Base-by-base conservation (phyloP, 2,797 vertebrate species). In the Schizopygopsis pylzovi region DNA sequence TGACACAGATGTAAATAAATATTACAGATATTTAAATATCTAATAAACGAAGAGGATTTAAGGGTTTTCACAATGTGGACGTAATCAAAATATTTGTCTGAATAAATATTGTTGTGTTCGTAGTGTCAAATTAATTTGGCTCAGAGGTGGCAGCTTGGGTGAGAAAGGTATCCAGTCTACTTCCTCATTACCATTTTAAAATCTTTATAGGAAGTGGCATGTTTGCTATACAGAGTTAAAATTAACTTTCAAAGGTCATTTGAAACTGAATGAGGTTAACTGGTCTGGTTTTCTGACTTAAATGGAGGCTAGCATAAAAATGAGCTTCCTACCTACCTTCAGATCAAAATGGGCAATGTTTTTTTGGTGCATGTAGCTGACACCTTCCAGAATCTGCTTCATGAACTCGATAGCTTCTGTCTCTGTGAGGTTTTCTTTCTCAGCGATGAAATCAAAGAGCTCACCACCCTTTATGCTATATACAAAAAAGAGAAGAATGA, bases 381-480 rank as follows among this genome's bases (percentile, higher is more conserved):
- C 92, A 3, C 92, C 95, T 0, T 91, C 43, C 47, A 97, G 94
- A 83, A 97, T 95, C 93, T 97, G 96, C 77, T 87, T 92, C 90
- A 97, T 90, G 90, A 97, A 97, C 82, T 92, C 89, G 0, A 97
- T 95, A 83, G 96, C 96, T 47, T 96, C 95, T 0, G 91, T 94
- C 92, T 98, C 96, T 0, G 93, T 88, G 87, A 96, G 92, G 61
- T 86, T 92, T 88, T 97, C 96, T 91, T 97, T 97, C 90, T 94
- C 96, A 0, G 96, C 96, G 0, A 96, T 95, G 92, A 96, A 97
- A 91, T 97, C 96, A 7, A 97, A 98, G 71, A 98, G 90, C 56
- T 98, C 97, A 0, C 96, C 95, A 0, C 95, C 96, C 0, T 79
- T 78, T 16, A 97, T 94, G 11, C 96, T 96, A 89, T 16, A 86